Evolutionary conservation across 1,140 invertebrate species (phyloP).

Genomic region (Akabosia matsudoensis): DNA sequence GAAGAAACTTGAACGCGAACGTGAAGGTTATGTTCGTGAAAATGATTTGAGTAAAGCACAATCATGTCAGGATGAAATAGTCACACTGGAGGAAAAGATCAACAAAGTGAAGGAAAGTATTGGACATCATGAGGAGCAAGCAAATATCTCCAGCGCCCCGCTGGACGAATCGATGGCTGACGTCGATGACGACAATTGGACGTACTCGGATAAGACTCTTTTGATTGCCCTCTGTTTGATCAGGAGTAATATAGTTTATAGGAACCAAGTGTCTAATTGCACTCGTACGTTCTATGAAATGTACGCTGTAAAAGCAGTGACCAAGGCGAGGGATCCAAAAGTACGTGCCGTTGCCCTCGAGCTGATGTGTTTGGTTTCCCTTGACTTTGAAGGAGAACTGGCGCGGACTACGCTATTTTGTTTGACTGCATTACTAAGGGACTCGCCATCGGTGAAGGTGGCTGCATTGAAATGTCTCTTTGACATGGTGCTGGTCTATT

Average conservation of each 20-base stretch:
- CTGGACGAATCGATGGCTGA: background rate
- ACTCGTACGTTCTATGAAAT: background rate
- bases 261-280: background rate
- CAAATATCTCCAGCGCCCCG: background rate
- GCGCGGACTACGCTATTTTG: background rate
- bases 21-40: background rate
- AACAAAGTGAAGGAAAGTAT: background rate
- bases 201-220: background rate
- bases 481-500: background rate
- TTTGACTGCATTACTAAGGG: background rate
- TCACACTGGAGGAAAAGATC: background rate
- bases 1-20: background rate
- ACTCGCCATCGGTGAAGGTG: background rate
- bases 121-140: background rate
- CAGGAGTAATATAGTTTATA: background rate
- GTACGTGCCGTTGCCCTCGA: background rate
- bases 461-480: background rate
- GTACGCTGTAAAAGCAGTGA: background rate
- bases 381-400: background rate
- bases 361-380: background rate
- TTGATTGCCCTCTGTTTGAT: background rate
- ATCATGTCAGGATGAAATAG: constrained; percentile 3
- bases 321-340: background rate
- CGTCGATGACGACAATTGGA: background rate
- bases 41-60: background rate